A percentile compares a stretch with the other conserved stretches of the same genome.
Evolutionary conservation across 2,797 vertebrate species (phyloP).

Genomic region (Harpagifer antarcticus): DNA sequence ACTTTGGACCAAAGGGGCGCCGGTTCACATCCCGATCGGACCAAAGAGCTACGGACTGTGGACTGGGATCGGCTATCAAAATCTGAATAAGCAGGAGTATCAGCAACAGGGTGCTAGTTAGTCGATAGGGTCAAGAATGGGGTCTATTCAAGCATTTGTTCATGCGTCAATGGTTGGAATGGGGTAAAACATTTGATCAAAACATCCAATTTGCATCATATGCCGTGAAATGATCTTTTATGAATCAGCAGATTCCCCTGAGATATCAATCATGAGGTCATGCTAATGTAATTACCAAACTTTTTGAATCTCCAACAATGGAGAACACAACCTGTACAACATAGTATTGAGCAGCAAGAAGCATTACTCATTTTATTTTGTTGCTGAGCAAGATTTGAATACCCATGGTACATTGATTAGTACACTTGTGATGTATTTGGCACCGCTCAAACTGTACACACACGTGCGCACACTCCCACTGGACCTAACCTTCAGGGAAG

Average conservation of each 20-base stretch:
- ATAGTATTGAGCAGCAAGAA: slow-evolving; percentile 8
- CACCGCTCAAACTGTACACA: slow-evolving; percentile 45
- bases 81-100: neutral
- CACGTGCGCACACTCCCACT: slow-evolving; percentile 41
- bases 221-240: slow-evolving; percentile 14
- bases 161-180: slow-evolving; percentile 15
- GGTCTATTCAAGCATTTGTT: slow-evolving; percentile 25
- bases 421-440: slow-evolving; percentile 54
- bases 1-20: no score
- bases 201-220: neutral
- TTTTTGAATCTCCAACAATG: slow-evolving; percentile 16
- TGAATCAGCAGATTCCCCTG: slow-evolving; percentile 18
- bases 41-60: no score
- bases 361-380: slow-evolving; percentile 32
- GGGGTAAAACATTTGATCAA: neutral
- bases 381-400: slow-evolving; percentile 47
- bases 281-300: slow-evolving; percentile 47
- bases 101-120: neutral
- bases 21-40: no score
- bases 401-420: slow-evolving; percentile 46
- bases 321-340: slow-evolving; percentile 32
- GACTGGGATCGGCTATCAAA: neutral
- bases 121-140: neutral
- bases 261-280: slow-evolving; percentile 25
- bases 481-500: slow-evolving; percentile 76